phyloP scores from a whole-genome alignment of 2,797 vertebrate species.

The Morus bassanus region DNA sequence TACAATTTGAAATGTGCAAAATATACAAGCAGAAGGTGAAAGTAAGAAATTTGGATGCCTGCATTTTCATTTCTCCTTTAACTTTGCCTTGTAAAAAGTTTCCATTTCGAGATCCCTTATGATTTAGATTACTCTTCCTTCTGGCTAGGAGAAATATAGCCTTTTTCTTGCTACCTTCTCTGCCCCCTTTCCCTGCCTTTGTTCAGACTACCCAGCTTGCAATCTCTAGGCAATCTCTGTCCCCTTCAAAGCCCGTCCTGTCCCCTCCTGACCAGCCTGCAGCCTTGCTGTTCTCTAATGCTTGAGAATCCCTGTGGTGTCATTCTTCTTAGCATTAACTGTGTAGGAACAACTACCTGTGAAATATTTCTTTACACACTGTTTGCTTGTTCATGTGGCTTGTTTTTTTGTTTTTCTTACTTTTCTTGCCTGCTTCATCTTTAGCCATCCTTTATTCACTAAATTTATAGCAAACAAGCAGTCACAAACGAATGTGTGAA shows the following conservation, averaged over 20 bases:
- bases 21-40: not conserved
- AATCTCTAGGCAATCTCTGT: not conserved
- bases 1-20: not conserved
- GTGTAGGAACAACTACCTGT: not conserved
- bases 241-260: not conserved
- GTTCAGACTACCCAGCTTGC: not conserved
- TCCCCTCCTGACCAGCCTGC: not conserved
- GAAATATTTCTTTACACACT: not conserved
- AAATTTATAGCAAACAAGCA: not conserved
- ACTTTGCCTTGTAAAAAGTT: not conserved
- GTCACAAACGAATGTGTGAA: not conserved
- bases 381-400: not conserved
- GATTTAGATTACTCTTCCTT: not conserved
- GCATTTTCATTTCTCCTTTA: not conserved
- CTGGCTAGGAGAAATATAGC: not conserved
- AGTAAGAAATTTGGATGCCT: not conserved
- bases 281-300: not conserved
- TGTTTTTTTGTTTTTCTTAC: not conserved
- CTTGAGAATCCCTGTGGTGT: not conserved
- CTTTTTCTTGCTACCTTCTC: not conserved
- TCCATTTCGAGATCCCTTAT: not conserved
- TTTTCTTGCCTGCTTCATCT: not conserved
- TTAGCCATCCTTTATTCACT: not conserved
- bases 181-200: not conserved
- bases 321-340: not conserved